Evolutionary conservation across 2,797 vertebrate species (phyloP), one percentile per base, ranked within the genome.

Genomic region (Sphenopsis melanotis): DNA sequence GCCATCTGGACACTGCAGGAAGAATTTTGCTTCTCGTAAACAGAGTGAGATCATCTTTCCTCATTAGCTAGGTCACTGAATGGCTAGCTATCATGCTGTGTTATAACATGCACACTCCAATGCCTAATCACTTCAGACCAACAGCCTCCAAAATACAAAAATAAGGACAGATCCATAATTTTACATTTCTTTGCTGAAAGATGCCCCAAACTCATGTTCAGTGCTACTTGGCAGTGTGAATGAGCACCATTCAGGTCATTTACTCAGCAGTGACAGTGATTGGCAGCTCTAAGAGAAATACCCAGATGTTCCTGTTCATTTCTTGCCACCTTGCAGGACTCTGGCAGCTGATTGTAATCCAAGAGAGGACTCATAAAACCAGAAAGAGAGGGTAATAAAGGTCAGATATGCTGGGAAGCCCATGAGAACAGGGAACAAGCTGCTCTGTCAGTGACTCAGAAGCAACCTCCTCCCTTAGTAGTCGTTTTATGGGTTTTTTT

Each of bases 1-100:
- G 71, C 85, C 85, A 70, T 92, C 90, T 94, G 92, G 82, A 87
- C 61, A 34, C 68, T 60, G 69, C 87, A 83, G 69, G 85, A 87
- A 95, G 68, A 23, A 34, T 85, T 95, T 89, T 85, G 27, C 57
- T 80, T 87, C 68, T 74, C 41, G 12, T 74, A 77, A 93, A 76
- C 66, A 63, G 71, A 16, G 49, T 79, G 66, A 83, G 84, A 87
- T 89, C 42, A 50, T 85, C 64, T 71, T 95, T 83, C 53, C 60
- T 83, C 69, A 37, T 91, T 83, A 88, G 88, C 72, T 60, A 68
- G 69, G 83, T 57, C 72, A 83, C 2, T 50, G 82, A 66, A 74
- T 70, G 72, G 52, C 72, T 59, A 55, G 50, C 68, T 80, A 53
- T 50, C 0, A 0, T 55, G 72, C 52, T 11, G 0, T 34, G 52